Percentiles rank a stretch among this genome's conserved stretches.
These are phyloP conservation scores for Xanthia icteritia DNA, from an alignment of 2,888 invertebrate genomes.

Conservation along the genomic window DNA sequence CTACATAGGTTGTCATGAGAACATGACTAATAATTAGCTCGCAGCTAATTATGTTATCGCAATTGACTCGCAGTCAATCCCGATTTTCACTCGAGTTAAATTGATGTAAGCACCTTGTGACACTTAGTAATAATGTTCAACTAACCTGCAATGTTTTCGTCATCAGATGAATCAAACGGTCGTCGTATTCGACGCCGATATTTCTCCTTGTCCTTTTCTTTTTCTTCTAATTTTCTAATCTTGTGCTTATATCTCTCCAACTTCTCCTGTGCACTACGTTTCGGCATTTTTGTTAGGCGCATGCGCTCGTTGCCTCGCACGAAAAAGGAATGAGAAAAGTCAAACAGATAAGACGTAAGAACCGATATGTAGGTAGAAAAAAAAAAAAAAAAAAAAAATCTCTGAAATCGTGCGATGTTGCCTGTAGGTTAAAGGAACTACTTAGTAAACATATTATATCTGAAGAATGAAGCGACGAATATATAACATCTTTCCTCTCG, in stretches of 20 bases:
- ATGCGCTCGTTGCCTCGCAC: neutral
- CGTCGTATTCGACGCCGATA: neutral
- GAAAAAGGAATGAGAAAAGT: neutral
- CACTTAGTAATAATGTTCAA: neutral
- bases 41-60: slow-evolving; percentile 4
- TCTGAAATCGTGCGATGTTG: no score
- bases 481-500: no score
- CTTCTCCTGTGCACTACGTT: neutral
- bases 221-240: neutral
- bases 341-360: no score
- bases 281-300: neutral
- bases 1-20: neutral
- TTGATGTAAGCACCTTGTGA: no score
- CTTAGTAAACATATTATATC: no score
- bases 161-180: neutral
- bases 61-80: slow-evolving; percentile 3
- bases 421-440: no score
- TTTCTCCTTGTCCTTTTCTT: neutral
- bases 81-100: neutral
- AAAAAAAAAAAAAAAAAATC: no score
- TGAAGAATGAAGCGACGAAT: no score
- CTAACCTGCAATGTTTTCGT: neutral
- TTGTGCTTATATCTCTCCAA: neutral
- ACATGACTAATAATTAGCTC: slow-evolving; percentile 3
- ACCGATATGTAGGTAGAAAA: no score